phyloP scores from a whole-genome alignment of 2,888 invertebrate genomes.

The Gandaritis pyraliata region DNA sequence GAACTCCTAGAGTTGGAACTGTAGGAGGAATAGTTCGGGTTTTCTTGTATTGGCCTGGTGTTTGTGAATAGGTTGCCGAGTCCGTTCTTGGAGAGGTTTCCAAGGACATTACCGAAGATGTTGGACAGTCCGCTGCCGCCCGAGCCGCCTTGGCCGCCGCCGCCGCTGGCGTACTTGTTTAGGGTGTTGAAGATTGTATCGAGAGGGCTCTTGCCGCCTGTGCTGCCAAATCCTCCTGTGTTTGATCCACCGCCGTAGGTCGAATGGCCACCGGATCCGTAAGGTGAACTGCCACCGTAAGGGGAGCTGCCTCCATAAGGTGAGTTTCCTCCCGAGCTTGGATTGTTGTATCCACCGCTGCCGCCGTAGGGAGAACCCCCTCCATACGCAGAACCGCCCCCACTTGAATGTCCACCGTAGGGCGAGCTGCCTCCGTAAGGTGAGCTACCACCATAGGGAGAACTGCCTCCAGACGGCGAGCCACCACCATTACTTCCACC shows the following conservation, averaged over 20 bases:
- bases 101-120: constrained; percentile 71
- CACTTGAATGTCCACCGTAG: constrained; percentile 38
- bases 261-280: constrained; percentile 43
- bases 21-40: constrained; percentile 73
- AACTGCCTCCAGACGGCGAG: constrained; percentile 48
- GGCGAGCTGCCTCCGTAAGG: constrained; percentile 42
- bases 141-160: constrained; percentile 44
- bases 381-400: constrained; percentile 46
- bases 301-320: constrained; percentile 43
- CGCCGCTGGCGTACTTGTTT: constrained; percentile 61
- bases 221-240: constrained; percentile 44
- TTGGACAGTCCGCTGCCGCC: constrained; percentile 60
- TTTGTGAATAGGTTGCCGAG: constrained; percentile 69
- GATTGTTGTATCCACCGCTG: constrained; percentile 42
- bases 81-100: constrained; percentile 69
- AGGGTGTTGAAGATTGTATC: constrained; percentile 62
- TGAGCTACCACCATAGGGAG: constrained; percentile 49
- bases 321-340: constrained; percentile 45
- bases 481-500: constrained; percentile 58
- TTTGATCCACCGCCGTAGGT: constrained; percentile 40
- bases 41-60: constrained; percentile 77
- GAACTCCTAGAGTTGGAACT: constrained; percentile 69
- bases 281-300: constrained; percentile 45
- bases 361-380: constrained; percentile 48
- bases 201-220: constrained; percentile 55